Base-by-base conservation (phyloP, 2,888 invertebrate species). In the Tetropium fuscum region DNA sequence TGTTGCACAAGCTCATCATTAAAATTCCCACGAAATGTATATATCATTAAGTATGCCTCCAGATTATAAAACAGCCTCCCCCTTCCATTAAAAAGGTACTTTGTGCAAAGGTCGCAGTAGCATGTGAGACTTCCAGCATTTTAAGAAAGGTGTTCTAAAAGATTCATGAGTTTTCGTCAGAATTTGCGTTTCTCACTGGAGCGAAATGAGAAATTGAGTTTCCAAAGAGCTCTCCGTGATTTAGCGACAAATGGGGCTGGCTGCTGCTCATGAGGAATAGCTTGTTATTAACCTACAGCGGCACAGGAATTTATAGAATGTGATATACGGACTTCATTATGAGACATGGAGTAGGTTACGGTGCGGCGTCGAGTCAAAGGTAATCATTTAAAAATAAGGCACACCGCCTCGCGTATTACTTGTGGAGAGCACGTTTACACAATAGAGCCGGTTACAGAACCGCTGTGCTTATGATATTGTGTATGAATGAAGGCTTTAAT, bases 181-280 rank as follows among this genome's bases (percentile, higher is more conserved):
- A 48, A 48, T 48, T 48, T 48, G 48, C 32, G 32, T 48, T 20
- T 25, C 34, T 32, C 22, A 10, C 32, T 16, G 8, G 10, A 13
- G 19, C 16, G 36, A 22, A 49, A 38, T 49, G 49, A 53, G 53
- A 43, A 53, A 53, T 53, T 32, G 53, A 34, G 44, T 44, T 44
- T 25, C 41, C 11, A 16, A 44, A 53, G 41, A 16, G 30, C 32
- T 8, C 32, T 36, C 40, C 34, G 44, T 34, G 53, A 44, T 44
- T 44, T 27, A 11, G 34, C 41, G 53, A 44, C 53, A 53, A 44
- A 53, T 53, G 32, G 53, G n/a, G 40, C 25, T 8, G 53, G 44
- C 4, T 44, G 44, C 4, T 44, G 18, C 27, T 13, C 20, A 36
- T 44, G 53, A 53, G 44, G 36, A 44, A 53, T 53, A n/a, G 53